A percentile compares a stretch with the other conserved stretches of the same genome.
Conservation (phyloP, 2,797 vertebrate genomes). For the Micromesistius poutassou region DNA sequence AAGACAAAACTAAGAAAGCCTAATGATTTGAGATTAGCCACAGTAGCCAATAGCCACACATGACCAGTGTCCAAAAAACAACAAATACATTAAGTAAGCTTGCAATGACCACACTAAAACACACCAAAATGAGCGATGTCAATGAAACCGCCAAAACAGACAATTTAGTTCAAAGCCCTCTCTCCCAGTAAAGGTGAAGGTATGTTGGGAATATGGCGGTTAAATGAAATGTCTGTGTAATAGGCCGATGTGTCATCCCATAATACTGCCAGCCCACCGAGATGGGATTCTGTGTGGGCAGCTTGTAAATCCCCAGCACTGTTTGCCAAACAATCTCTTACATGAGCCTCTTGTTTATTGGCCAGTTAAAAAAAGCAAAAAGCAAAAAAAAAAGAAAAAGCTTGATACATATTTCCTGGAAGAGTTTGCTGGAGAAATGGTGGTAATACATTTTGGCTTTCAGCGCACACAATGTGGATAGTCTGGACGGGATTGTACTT, state of each 20-base stretch:
- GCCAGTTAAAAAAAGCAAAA: slow-evolving; percentile 28
- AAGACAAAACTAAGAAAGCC: not conserved
- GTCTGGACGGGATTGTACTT: not conserved
- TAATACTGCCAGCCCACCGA: slow-evolving; percentile 66
- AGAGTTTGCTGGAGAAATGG: slow-evolving; percentile 18
- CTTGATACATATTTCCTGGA: slow-evolving; percentile 45
- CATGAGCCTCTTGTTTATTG: slow-evolving; percentile 60
- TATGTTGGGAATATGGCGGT: slow-evolving; percentile 40
- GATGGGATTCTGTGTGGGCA: slow-evolving; percentile 71
- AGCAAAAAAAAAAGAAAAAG: slow-evolving; percentile 25
- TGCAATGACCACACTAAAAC: not conserved
- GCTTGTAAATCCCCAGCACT: slow-evolving; percentile 66
- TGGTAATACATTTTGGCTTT: slow-evolving; percentile 28
- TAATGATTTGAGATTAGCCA: not conserved
- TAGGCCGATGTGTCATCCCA: slow-evolving; percentile 64
- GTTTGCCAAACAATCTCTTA: slow-evolving; percentile 66
- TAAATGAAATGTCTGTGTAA: slow-evolving; percentile 41
- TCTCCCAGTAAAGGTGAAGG: slow-evolving; percentile 39
- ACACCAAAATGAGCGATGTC: not conserved
- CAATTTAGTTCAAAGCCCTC: slow-evolving; percentile 1
- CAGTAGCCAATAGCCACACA: not conserved
- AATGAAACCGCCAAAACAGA: not conserved
- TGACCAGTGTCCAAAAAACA: not conserved
- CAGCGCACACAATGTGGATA: not conserved
- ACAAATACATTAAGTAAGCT: not conserved